Percentiles rank a stretch among this genome's conserved stretches.
phyloP scores from a whole-genome alignment of 1,140 invertebrate species.

The Formica exsecta region DNA sequence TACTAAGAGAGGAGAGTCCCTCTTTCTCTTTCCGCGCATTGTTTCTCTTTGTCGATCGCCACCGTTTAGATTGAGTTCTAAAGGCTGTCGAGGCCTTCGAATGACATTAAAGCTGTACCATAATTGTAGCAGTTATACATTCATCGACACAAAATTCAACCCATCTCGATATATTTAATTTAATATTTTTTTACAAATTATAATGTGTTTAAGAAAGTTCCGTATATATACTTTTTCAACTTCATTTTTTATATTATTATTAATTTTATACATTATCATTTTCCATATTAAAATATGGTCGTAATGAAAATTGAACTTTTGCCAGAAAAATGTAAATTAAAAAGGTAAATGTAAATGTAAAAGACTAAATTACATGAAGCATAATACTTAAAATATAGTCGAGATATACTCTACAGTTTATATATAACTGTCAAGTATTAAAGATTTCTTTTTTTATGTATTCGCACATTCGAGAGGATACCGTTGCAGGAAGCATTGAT shows the following conservation, averaged over 20 bases:
- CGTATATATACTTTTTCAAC: too few relatives aligned
- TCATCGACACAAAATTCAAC: not conserved
- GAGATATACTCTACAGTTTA: slow-evolving; percentile 1
- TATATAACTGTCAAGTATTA: not conserved
- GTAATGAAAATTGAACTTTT: not conserved
- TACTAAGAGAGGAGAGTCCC: slow-evolving; percentile 31
- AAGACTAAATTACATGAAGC: not conserved
- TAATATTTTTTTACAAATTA: not conserved
- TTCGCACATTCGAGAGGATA: slow-evolving; percentile 15
- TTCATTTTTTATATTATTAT: slow-evolving; percentile 6
- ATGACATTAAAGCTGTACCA: slow-evolving; percentile 26
- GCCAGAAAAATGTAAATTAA: not conserved
- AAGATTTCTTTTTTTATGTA: slow-evolving; percentile 25
- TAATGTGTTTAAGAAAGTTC: not conserved
- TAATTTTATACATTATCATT: slow-evolving; percentile 1
- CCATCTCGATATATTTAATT: not conserved
- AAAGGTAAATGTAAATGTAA: slow-evolving; percentile 3
- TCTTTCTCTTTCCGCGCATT: not conserved
- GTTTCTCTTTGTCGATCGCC: slow-evolving; percentile 37
- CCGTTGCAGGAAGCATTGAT: slow-evolving; percentile 24
- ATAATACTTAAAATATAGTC: not conserved
- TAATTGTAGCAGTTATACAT: slow-evolving; percentile 28
- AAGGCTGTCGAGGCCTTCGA: slow-evolving; percentile 19
- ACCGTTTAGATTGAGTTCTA: not conserved
- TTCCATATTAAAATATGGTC: not conserved